phyloP scores from a whole-genome alignment of 2,113 vertebrate genomes.

The Sarotherodon lohbergeri region DNA sequence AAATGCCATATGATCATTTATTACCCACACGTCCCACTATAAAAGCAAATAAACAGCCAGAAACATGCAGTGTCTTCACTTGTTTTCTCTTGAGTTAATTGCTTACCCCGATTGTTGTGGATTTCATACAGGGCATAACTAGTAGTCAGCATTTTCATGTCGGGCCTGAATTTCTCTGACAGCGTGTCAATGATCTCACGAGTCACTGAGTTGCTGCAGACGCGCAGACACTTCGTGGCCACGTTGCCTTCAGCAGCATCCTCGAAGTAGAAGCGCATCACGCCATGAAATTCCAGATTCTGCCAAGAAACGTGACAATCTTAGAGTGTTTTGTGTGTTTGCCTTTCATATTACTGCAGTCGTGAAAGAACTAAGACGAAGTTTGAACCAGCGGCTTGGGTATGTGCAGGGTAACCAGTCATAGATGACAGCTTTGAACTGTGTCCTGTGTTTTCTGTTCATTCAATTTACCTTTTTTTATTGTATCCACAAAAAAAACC shows the following conservation, averaged over 20 bases:
- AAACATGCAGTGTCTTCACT: not conserved
- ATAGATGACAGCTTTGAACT: not conserved
- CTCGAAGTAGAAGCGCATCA: constrained; percentile 93
- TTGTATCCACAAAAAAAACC: fast-evolving
- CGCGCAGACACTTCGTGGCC: constrained; percentile 89
- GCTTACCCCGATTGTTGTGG: constrained; percentile 81
- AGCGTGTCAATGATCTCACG: constrained; percentile 84
- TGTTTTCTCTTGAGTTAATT: not conserved
- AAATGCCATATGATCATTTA: not conserved
- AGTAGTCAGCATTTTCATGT: constrained; percentile 84
- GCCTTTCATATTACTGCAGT: not conserved
- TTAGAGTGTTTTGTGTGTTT: not conserved
- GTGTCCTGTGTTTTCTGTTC: not conserved
- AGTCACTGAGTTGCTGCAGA: constrained; percentile 83
- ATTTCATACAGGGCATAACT: constrained; percentile 86
- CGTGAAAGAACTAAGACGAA: fast-evolving
- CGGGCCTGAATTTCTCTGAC: constrained; percentile 88
- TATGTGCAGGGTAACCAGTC: not conserved
- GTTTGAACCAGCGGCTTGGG: fast-evolving
- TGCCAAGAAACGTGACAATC: constrained; percentile 26
- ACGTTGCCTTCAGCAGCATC: constrained; percentile 83
- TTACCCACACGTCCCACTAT: not conserved
- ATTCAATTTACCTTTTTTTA: not conserved
- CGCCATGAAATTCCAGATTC: constrained; percentile 89
- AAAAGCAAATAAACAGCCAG: not conserved